Evolutionary conservation across 2,113 vertebrate genomes (phyloP), one percentile per base, ranked within the genome.

Genomic region (Merops nubicus): DNA sequence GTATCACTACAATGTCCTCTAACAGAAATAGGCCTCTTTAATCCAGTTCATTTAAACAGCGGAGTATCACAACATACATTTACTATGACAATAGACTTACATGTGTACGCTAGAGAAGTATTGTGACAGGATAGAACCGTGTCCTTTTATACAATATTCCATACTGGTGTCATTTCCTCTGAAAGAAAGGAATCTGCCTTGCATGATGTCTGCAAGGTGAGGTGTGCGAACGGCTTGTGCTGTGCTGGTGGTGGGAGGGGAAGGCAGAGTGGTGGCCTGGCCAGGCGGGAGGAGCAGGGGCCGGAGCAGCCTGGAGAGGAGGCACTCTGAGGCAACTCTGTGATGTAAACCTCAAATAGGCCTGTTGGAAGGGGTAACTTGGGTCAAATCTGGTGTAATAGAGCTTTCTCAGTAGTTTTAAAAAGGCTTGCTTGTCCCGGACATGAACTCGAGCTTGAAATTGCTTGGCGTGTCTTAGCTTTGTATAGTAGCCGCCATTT

Each of bases 381-480:
- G 8, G 28, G 29, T 45, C 28, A 56, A 38, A 70, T 36, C 28
- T 38, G 18, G 3, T 78, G n/a, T 29, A 74, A 65, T 38, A 7
- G 17, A 47, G 45, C 21, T 8, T 88, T 50, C 60, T 47, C 22
- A 11, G 34, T 8, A 36, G 33, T 33, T 68, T 8, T 31, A 64
- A 33, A n/a, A 29, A 62, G 28, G 53, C 5, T 70, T 2, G 0
- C 34, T 77, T 5, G 4, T 77, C 48, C 26, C 50, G 38, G 9
- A 14, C 7, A 1, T 8, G 14, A 69, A 5, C 15, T 25, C 0
- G 2, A 48, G 25, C 53, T 11, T 6, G 9, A 8, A 33, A 12
- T 21, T 2, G 0, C 29, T 29, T 11, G 28, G 43, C 18, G 19
- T 1, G 5, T 1, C 10, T 63, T 31, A 51, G 69, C 40, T 56